Evolutionary conservation across 2,113 vertebrate genomes (phyloP), one percentile per base, ranked within the genome.

Genomic region (Calyptomena viridis): DNA sequence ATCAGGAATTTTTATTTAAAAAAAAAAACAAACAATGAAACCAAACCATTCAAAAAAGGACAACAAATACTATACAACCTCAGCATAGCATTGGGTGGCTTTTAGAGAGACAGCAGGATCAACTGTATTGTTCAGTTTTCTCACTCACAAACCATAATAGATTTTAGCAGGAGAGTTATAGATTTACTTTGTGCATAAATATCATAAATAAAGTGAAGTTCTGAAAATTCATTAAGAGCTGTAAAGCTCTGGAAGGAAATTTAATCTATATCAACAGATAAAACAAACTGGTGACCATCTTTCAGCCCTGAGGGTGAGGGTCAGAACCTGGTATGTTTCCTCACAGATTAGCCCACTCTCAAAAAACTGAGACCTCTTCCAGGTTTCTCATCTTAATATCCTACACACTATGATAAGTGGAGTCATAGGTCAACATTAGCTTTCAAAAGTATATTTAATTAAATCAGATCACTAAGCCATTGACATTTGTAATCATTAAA

Each of bases 361-460:
- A 76, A 40, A 72, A 3, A 58, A 13, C 25, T 46, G 39, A 68
- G 5, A 11, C 9, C 21, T 72, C 31, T 56, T 71, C 14, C 18
- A 52, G 11, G 8, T 63, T 95, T 90, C 37, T 79, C 28, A 49
- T 62, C 28, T 77, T 33, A 90, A 46, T 66, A 79, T 6, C 10
- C 6, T 39, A 47, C 22, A 31, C 7, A 15, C 7, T 74, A 16
- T 30, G 12, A 20, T 53, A 85, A 44, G 6, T 27, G 31, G 9
- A 74, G 12, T 3, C 3, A 33, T 25, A 13, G n/a, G 9, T 74
- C 50, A 71, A 27, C 7, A 19, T 35, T 59, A 46, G 2, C 7
- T 95, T 94, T 77, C 25, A 86, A 55, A 92, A 33, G 5, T 35
- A 25, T 84, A 74, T 77, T 50, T 55, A 53, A 33, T 74, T 58